These are phyloP conservation scores for Nymphalis c-album DNA, from an alignment of 2,888 invertebrate species.

Conservation along the genomic window DNA sequence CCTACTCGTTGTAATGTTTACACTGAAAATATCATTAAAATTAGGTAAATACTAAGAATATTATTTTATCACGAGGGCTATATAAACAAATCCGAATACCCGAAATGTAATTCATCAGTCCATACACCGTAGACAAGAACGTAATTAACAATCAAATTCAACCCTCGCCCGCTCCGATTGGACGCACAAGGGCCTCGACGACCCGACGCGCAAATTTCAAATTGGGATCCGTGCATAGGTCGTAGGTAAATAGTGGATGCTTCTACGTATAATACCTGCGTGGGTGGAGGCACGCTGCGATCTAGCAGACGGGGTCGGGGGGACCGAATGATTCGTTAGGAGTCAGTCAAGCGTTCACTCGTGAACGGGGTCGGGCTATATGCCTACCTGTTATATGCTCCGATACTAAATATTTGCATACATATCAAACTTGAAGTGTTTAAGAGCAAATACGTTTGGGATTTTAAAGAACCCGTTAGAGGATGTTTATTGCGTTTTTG, in stretches of 20 bases:
- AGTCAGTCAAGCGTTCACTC: constrained; percentile 74
- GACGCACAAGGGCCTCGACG: constrained; percentile 50
- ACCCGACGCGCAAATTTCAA: constrained; percentile 64
- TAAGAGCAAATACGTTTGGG: constrained; percentile 50
- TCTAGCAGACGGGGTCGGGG: constrained; percentile 39
- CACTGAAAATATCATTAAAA: constrained; percentile 1
- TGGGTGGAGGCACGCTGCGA: constrained; percentile 48
- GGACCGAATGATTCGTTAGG: constrained; percentile 66
- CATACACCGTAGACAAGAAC: constrained; percentile 60
- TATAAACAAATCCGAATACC: constrained; percentile 34
- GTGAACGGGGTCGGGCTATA: constrained; percentile 67
- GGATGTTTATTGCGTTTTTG: constrained; percentile 42
- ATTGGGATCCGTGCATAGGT: constrained; percentile 63
- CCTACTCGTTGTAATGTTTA: background rate
- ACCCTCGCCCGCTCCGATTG: constrained; percentile 53
- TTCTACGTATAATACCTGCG: constrained; percentile 42
- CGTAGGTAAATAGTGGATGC: constrained; percentile 55
- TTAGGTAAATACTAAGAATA: constrained; percentile 5
- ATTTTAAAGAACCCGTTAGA: constrained; percentile 39
- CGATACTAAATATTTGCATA: constrained; percentile 78
- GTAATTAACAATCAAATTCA: constrained; percentile 69
- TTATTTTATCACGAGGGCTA: constrained; percentile 18
- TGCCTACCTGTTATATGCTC: constrained; percentile 63
- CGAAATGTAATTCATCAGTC: constrained; percentile 42
- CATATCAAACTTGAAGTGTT: constrained; percentile 66